Evolutionary conservation across 2,888 invertebrate genomes (phyloP).

Genomic region (Epinotia nisella): DNA sequence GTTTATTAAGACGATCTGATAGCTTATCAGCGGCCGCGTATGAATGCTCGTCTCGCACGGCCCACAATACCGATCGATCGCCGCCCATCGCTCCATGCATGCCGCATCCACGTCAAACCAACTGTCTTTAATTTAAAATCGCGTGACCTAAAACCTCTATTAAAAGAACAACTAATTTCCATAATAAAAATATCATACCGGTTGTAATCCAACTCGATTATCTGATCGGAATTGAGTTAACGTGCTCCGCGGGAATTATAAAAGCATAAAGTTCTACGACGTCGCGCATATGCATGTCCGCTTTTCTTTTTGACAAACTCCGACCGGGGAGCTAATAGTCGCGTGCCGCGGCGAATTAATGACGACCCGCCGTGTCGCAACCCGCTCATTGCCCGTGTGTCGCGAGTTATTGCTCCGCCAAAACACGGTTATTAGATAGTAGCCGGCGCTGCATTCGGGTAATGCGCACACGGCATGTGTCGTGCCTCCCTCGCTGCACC

Average conservation of each 20-base stretch:
- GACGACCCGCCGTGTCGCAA: conserved; percentile 77
- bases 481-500: conserved; percentile 71
- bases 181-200: conserved; percentile 77
- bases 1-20: conserved; percentile 84
- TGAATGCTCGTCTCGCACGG: conserved; percentile 61
- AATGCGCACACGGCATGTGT: conserved; percentile 77
- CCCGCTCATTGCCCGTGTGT: conserved; percentile 76
- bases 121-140: conserved; percentile 71
- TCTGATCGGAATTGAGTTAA: conserved; percentile 81
- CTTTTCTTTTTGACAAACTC: conserved; percentile 76
- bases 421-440: conserved; percentile 82
- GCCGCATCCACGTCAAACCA: conserved; percentile 58
- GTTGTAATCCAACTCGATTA: conserved; percentile 65
- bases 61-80: conserved; percentile 79
- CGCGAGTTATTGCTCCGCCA: conserved; percentile 66
- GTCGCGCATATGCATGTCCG: conserved; percentile 77
- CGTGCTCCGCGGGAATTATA: conserved; percentile 79
- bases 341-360: conserved; percentile 81
- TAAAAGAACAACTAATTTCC: conserved; percentile 83
- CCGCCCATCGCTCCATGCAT: conserved; percentile 57
- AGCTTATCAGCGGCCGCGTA: conserved; percentile 76
- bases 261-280: conserved; percentile 79
- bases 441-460: conserved; percentile 65
- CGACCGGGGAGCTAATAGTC: conserved; percentile 71
- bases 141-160: conserved; percentile 76